Evolutionary conservation across 2,113 vertebrate species (phyloP).

Genomic region (Nestor notabilis): DNA sequence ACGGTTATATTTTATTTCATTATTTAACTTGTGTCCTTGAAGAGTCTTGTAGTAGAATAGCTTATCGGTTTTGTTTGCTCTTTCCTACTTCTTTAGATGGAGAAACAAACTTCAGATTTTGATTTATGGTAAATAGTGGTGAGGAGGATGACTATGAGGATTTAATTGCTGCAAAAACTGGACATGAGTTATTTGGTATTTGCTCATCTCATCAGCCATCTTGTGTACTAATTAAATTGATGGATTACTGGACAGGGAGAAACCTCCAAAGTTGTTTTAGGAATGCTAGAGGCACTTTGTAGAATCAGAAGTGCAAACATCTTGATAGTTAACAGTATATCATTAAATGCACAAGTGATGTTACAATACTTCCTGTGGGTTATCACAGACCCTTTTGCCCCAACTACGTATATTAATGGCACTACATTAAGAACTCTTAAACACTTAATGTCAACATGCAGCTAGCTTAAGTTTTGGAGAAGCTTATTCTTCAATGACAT

Average conservation of each 20-base stretch:
- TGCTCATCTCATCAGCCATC: not conserved
- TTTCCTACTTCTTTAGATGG: not conserved
- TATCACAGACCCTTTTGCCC: not conserved
- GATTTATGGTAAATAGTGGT: not conserved
- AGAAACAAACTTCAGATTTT: not conserved
- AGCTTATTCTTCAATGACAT: not conserved
- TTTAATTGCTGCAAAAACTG: not conserved
- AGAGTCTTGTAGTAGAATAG: not conserved
- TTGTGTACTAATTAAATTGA: conserved; percentile 21
- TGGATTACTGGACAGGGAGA: conserved; percentile 4
- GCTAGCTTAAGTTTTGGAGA: not conserved
- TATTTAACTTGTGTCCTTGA: not conserved
- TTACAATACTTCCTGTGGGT: not conserved
- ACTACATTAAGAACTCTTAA: not conserved
- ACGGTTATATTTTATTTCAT: not conserved
- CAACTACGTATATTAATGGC: not conserved
- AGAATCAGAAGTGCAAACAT: conserved; percentile 16
- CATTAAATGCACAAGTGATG: conserved; percentile 10
- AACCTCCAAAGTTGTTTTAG: conserved; percentile 15
- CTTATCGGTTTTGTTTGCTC: not conserved
- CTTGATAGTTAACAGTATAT: not conserved
- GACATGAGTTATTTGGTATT: conserved; percentile 2
- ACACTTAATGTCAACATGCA: not conserved
- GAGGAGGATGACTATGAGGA: not conserved
- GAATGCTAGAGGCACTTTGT: not conserved